These are phyloP conservation scores for Auanema freiburgensis DNA, from an alignment of 2,888 invertebrate species.

Conservation along the genomic window DNA sequence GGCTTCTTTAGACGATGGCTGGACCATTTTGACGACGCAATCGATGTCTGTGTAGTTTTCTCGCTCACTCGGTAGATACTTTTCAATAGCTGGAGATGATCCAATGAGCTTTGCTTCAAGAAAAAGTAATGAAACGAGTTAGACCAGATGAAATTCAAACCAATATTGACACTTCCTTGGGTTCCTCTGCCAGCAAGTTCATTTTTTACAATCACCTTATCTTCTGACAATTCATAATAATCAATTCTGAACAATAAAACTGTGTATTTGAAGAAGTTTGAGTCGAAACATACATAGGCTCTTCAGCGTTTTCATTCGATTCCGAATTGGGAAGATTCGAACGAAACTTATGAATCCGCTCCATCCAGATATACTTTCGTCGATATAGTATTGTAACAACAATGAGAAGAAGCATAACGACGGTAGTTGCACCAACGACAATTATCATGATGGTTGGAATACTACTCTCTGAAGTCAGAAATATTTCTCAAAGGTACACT, in stretches of 20 bases:
- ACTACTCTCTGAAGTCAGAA: background rate
- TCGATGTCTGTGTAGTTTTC: constrained; percentile 32
- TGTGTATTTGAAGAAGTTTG: too few relatives aligned
- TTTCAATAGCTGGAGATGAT: constrained; percentile 50
- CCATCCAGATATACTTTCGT: constrained; percentile 54
- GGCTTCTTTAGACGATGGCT: constrained; percentile 15
- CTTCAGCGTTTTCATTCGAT: constrained; percentile 22
- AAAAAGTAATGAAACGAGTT: background rate
- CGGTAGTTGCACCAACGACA: constrained; percentile 51
- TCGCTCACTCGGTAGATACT: constrained; percentile 41
- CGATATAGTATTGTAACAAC: constrained; percentile 50
- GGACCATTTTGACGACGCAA: constrained; percentile 52
- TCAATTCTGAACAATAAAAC: constrained; percentile 37
- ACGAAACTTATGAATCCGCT: constrained; percentile 47
- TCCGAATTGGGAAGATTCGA: constrained; percentile 24
- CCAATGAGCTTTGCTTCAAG: constrained; percentile 44
- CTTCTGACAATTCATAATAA: constrained; percentile 57
- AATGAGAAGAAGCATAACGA: constrained; percentile 50
- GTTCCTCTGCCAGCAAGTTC: constrained; percentile 58
- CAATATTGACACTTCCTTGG: constrained; percentile 53
- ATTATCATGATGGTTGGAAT: constrained; percentile 49
- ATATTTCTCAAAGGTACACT: background rate
- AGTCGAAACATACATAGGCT: constrained; percentile 34
- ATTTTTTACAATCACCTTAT: constrained; percentile 52
- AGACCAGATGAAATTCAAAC: constrained; percentile 2